Conservation (phyloP, 2,797 vertebrate genomes). For the Rhinogobio ventralis region DNA sequence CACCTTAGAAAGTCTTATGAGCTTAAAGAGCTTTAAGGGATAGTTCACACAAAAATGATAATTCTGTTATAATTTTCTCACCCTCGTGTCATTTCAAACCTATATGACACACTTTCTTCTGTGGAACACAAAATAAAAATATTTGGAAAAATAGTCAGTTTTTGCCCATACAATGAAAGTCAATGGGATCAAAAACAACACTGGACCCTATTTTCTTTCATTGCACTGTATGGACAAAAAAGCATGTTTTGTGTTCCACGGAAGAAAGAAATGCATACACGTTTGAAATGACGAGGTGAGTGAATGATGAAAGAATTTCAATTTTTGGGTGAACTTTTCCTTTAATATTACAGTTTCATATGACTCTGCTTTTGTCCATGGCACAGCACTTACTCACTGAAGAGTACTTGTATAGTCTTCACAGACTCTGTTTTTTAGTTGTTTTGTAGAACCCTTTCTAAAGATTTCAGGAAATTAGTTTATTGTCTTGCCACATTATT, state of each 20-base stretch:
- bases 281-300: not conserved
- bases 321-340: not conserved
- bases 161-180: not conserved
- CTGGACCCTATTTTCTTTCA: not conserved
- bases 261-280: not conserved
- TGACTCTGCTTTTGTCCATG: not conserved
- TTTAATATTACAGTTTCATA: not conserved
- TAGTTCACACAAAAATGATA: not conserved
- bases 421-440: not conserved
- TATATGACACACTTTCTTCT: not conserved
- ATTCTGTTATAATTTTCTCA: not conserved
- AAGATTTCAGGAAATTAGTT: conserved; percentile 14
- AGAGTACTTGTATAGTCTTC: conserved; percentile 2
- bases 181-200: not conserved
- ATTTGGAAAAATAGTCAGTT: not conserved
- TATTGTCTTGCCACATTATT: not conserved
- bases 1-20: not conserved
- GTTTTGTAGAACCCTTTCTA: not conserved
- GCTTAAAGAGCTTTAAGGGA: not conserved
- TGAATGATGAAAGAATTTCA: not conserved
- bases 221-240: not conserved
- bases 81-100: not conserved
- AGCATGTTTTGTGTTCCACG: not conserved
- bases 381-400: not conserved
- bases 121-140: not conserved